Conservation (phyloP, 2,113 vertebrate genomes). For the Zeus faber region DNA sequence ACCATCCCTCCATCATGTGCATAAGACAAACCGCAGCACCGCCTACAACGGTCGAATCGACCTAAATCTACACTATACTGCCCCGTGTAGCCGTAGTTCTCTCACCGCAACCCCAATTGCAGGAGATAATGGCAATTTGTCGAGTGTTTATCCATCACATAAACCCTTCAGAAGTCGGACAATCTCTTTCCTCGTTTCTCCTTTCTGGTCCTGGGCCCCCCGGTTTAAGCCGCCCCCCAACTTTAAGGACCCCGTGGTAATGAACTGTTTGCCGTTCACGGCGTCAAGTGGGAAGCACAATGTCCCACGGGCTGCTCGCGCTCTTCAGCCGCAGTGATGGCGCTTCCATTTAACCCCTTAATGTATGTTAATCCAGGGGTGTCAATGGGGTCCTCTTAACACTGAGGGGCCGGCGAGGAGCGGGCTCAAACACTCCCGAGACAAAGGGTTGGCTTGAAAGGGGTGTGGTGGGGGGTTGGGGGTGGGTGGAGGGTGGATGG, state of each 20-base stretch:
- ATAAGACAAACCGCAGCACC: too few relatives aligned
- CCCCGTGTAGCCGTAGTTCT: too few relatives aligned
- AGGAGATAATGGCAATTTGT: too few relatives aligned
- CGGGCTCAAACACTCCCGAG: too few relatives aligned
- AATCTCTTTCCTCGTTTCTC: slow-evolving; percentile 4
- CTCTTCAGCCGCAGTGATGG: slow-evolving; percentile 63
- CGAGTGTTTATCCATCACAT: too few relatives aligned
- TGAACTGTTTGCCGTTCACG: slow-evolving; percentile 65
- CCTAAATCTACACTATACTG: too few relatives aligned
- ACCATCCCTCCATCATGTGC: too few relatives aligned
- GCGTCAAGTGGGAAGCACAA: slow-evolving; percentile 66
- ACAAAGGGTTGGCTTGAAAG: slow-evolving; percentile 59
- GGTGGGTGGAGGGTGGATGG: too few relatives aligned
- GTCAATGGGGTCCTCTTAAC: slow-evolving; percentile 71
- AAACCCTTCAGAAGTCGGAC: too few relatives aligned
- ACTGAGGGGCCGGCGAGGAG: slow-evolving; percentile 45
- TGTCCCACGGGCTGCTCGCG: slow-evolving; percentile 63
- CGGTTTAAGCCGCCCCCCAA: slow-evolving; percentile 48
- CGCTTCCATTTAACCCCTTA: slow-evolving; percentile 73
- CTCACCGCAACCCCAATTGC: too few relatives aligned
- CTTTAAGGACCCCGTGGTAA: slow-evolving; percentile 49
- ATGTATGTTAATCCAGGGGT: slow-evolving; percentile 70
- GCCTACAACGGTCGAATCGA: too few relatives aligned
- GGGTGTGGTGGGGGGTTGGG: too few relatives aligned
- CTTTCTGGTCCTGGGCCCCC: slow-evolving; percentile 45